These are phyloP conservation scores for Bucco capensis DNA, from an alignment of 2,113 vertebrate species.

Conservation along the genomic window DNA sequence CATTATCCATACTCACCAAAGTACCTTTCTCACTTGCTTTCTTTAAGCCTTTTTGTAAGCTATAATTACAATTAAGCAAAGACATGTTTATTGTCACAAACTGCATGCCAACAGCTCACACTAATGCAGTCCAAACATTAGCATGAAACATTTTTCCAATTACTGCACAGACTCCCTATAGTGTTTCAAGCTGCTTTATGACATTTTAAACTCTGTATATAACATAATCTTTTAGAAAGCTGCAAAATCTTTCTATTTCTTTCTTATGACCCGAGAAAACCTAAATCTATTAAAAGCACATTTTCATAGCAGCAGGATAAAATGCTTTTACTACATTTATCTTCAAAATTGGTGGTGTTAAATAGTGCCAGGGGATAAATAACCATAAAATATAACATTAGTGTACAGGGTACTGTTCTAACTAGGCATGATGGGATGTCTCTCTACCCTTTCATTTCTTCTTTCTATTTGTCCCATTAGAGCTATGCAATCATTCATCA, in stretches of 20 bases:
- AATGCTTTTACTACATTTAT: slow-evolving; percentile 65
- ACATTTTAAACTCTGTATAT: slow-evolving; percentile 83
- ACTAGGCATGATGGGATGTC: slow-evolving; percentile 39
- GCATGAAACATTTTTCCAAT: slow-evolving; percentile 72
- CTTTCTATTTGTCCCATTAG: slow-evolving; percentile 53
- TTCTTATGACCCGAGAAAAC: slow-evolving; percentile 55
- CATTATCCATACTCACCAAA: slow-evolving; percentile 18
- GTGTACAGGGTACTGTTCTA: slow-evolving; percentile 44
- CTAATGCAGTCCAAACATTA: slow-evolving; percentile 66
- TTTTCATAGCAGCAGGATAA: slow-evolving; percentile 65
- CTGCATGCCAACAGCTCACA: slow-evolving; percentile 47
- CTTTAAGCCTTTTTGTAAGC: slow-evolving; percentile 39
- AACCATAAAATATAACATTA: slow-evolving; percentile 71
- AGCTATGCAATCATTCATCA: slow-evolving; percentile 33
- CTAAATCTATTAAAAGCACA: slow-evolving; percentile 66
- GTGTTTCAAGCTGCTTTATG: slow-evolving; percentile 79
- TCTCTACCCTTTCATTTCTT: slow-evolving; percentile 61
- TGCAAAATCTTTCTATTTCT: slow-evolving; percentile 50
- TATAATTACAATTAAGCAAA: slow-evolving; percentile 65
- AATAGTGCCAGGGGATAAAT: slow-evolving; percentile 65
- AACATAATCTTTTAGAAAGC: slow-evolving; percentile 71
- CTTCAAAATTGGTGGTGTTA: slow-evolving; percentile 65
- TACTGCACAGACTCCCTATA: slow-evolving; percentile 64
- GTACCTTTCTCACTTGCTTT: slow-evolving; percentile 21
- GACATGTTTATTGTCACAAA: slow-evolving; percentile 46